A percentile compares a stretch with the other conserved stretches of the same genome.
Conservation (phyloP, 2,797 vertebrate species). For the Delichon dasypus region DNA sequence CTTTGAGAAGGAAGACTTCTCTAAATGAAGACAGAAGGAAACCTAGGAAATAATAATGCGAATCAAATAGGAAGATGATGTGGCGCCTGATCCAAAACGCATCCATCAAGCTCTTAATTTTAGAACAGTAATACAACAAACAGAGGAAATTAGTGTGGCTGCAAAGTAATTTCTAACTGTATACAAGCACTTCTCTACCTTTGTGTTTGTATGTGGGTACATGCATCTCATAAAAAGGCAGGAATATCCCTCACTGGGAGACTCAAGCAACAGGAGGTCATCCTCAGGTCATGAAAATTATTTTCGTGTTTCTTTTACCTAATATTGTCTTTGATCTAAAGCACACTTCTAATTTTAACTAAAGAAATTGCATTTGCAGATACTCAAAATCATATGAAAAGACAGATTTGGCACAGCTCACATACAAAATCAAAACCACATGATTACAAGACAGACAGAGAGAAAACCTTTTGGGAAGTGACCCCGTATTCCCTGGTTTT, state of each 20-base stretch:
- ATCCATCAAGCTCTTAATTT: neutral
- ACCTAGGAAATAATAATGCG: neutral
- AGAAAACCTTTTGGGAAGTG: neutral
- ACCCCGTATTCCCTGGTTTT: neutral
- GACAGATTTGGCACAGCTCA: constrained; percentile 31
- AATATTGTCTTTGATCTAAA: neutral
- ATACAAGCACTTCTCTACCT: neutral
- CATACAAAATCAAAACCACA: constrained; percentile 44
- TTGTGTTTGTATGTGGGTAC: neutral
- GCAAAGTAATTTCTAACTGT: neutral
- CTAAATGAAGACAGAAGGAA: neutral
- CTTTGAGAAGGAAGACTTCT: neutral
- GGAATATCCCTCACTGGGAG: accelerated
- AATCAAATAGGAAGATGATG: neutral
- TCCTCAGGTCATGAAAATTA: neutral
- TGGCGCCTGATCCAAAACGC: neutral
- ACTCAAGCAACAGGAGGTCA: neutral
- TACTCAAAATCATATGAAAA: constrained; percentile 14
- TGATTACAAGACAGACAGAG: neutral
- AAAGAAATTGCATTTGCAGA: constrained; percentile 23
- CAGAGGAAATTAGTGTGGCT: neutral
- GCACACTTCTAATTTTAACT: neutral
- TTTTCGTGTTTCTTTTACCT: neutral
- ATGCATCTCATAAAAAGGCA: neutral
- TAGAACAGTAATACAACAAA: neutral